A percentile compares a stretch with the other conserved stretches of the same genome.
phyloP scores from a whole-genome alignment of 2,888 invertebrate genomes.

The Cepaea hortensis region DNA sequence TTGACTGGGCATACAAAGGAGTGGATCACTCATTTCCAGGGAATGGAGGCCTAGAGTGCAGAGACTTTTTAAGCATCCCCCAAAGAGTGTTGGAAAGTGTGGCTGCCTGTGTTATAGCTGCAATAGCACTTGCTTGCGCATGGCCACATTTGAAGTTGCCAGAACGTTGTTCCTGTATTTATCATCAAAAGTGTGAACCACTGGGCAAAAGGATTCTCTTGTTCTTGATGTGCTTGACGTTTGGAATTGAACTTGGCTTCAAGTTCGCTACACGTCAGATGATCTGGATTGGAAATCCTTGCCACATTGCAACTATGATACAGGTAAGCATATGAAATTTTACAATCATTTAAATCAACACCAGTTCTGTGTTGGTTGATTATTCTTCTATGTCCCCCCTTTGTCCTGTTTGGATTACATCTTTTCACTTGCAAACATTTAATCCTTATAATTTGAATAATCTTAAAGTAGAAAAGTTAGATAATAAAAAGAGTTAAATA shows the following conservation, averaged over 20 bases:
- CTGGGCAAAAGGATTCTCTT: constrained; percentile 81
- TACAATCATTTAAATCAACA: background rate
- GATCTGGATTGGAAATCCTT: constrained; percentile 96
- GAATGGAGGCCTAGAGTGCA: constrained; percentile 92
- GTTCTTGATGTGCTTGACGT: constrained; percentile 87
- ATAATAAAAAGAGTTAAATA: no score
- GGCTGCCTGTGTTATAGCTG: constrained; percentile 59
- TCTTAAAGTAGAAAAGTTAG: no score
- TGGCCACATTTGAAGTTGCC: constrained; percentile 68
- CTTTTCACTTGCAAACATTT: no score
- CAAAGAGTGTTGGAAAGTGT: constrained; percentile 86
- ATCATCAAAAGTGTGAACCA: constrained; percentile 55
- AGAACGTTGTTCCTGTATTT: constrained; percentile 35
- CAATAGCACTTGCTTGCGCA: constrained; percentile 63
- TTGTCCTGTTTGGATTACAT: no score
- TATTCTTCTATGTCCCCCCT: no score
- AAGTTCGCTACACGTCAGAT: constrained; percentile 94
- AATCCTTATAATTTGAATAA: no score
- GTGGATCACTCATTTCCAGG: constrained; percentile 90
- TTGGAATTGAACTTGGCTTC: constrained; percentile 97
- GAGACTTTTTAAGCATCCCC: constrained; percentile 84
- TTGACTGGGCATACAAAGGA: constrained; percentile 82
- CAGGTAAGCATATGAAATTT: constrained; percentile 79
- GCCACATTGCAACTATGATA: constrained; percentile 93
- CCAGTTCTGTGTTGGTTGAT: no score